These are phyloP conservation scores for Marmota flaviventris DNA, from an alignment of 2,113 vertebrate species.

Conservation along the genomic window DNA sequence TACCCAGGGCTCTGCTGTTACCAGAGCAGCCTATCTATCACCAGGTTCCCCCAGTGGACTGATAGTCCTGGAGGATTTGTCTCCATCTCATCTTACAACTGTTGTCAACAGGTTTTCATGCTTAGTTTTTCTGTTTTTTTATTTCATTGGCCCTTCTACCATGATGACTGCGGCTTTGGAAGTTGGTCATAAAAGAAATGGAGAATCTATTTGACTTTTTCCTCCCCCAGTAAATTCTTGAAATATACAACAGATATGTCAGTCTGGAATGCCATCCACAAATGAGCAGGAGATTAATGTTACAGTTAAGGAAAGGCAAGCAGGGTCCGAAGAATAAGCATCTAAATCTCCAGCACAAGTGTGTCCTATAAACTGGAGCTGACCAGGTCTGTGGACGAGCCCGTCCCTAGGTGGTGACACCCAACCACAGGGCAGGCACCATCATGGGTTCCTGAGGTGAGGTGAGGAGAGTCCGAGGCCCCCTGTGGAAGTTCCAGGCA, in stretches of 20 bases:
- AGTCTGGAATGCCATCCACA: fast-evolving
- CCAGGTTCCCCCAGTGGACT: fast-evolving
- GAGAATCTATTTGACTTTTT: background rate
- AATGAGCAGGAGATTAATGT: background rate
- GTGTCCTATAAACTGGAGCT: fast-evolving
- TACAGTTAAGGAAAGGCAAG: background rate
- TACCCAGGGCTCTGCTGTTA: fast-evolving
- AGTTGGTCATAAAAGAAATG: background rate
- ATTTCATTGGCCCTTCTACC: background rate
- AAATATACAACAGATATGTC: background rate
- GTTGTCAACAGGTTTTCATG: background rate
- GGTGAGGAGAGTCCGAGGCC: fast-evolving
- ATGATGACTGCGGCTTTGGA: background rate
- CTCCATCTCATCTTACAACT: background rate
- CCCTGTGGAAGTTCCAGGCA: fast-evolving
- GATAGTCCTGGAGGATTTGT: background rate
- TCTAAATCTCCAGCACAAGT: fast-evolving
- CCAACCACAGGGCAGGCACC: fast-evolving
- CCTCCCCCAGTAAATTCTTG: background rate
- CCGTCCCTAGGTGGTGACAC: fast-evolving
- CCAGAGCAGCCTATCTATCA: background rate
- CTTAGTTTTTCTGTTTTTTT: background rate
- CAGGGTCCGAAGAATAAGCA: fast-evolving
- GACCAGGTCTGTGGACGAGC: fast-evolving
- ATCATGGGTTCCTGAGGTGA: no score